These are phyloP conservation scores for Caenorhabditis auriculariae DNA, from an alignment of 2,888 invertebrate genomes.

Conservation along the genomic window DNA sequence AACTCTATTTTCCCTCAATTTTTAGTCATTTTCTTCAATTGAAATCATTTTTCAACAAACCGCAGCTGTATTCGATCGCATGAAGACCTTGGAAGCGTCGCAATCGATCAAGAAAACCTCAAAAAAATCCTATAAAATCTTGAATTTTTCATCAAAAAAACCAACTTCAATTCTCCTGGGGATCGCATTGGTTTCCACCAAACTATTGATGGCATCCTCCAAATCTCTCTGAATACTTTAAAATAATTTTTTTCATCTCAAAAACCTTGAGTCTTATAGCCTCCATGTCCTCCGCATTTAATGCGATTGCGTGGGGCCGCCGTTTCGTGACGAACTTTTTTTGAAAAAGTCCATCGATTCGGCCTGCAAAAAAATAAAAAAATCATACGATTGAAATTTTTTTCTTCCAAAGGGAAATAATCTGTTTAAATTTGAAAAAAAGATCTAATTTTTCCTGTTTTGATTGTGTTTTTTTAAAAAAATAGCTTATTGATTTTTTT, in stretches of 20 bases:
- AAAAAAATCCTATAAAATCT: background rate
- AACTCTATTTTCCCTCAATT: too few relatives aligned
- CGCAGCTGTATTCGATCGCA: conserved; percentile 75
- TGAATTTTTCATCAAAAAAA: conserved; percentile 5
- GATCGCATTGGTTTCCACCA: conserved; percentile 73
- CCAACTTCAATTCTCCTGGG: conserved; percentile 77
- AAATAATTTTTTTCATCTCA: background rate
- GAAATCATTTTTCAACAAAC: too few relatives aligned
- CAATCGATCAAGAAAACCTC: conserved; percentile 87
- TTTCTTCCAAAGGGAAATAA: too few relatives aligned
- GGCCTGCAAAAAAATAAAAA: conserved; percentile 14
- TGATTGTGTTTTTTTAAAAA: too few relatives aligned
- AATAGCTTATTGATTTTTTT: too few relatives aligned
- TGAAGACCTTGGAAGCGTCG: conserved; percentile 85
- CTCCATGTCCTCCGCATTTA: conserved; percentile 78
- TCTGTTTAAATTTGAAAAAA: too few relatives aligned
- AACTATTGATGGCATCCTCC: conserved; percentile 28
- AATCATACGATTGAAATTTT: background rate
- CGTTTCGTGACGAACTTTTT: conserved; percentile 80
- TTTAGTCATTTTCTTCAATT: too few relatives aligned
- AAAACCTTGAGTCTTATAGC: conserved; percentile 36
- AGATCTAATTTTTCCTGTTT: too few relatives aligned
- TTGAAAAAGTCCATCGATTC: conserved; percentile 51
- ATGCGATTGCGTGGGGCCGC: conserved; percentile 88
- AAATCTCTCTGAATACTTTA: conserved; percentile 67